Evolutionary conservation across 2,113 vertebrate species (phyloP).

Genomic region (Pollachius pollachius): DNA sequence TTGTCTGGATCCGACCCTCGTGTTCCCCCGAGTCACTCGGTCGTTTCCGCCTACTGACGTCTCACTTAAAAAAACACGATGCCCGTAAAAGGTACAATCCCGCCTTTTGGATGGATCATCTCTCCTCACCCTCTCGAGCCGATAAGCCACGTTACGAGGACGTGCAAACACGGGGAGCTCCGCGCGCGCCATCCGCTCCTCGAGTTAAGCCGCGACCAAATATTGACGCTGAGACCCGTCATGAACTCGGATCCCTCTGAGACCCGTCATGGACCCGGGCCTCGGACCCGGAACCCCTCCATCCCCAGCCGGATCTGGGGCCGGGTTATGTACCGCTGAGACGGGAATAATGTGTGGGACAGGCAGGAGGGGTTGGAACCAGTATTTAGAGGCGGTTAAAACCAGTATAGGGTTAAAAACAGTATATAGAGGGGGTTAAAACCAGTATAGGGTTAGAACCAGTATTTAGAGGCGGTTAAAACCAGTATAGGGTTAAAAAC

Average conservation of each 20-base stretch:
- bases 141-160: background rate
- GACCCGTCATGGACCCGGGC: constrained; percentile 76
- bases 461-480: too few species aligned
- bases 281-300: constrained; percentile 53
- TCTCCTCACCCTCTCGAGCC: background rate
- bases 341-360: background rate
- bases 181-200: constrained; percentile 77
- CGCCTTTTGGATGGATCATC: background rate
- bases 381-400: too few species aligned
- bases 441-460: too few species aligned
- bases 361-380: too few species aligned
- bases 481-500: too few species aligned
- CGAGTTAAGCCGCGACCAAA: constrained; percentile 86
- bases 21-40: too few species aligned
- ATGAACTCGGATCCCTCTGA: too few species aligned
- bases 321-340: background rate
- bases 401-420: too few species aligned
- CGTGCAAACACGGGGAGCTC: constrained; percentile 72
- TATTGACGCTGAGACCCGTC: constrained; percentile 79
- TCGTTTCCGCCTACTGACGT: too few species aligned
- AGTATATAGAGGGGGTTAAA: too few species aligned
- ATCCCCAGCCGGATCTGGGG: constrained; percentile 78
- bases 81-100: background rate
- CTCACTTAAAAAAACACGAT: too few species aligned
- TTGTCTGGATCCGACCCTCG: too few species aligned